phyloP scores from a whole-genome alignment of 2,797 vertebrate species.

The Aythya fuligula region DNA sequence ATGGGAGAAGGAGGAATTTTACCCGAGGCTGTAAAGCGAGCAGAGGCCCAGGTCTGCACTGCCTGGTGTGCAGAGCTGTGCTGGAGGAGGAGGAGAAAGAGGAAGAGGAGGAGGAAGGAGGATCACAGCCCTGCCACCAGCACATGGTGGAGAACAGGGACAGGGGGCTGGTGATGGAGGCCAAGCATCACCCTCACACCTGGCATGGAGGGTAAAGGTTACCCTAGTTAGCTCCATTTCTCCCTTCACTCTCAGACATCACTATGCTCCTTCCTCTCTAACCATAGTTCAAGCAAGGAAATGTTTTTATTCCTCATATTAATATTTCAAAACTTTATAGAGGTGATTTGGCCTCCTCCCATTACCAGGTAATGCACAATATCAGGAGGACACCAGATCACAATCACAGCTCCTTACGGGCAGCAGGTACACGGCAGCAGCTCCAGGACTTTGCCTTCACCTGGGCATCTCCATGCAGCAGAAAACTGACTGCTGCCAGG shows the following conservation, averaged over 20 bases:
- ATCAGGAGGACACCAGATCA: not conserved
- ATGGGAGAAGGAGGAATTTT: not conserved
- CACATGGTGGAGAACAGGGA: not conserved
- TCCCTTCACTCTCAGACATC: not conserved
- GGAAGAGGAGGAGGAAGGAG: too few relatives aligned
- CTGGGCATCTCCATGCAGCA: not conserved
- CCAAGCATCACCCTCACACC: not conserved
- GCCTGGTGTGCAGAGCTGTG: accelerated
- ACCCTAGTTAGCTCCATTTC: not conserved
- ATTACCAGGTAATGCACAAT: not conserved
- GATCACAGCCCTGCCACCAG: not conserved
- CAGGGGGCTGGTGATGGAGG: not conserved
- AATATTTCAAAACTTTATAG: not conserved
- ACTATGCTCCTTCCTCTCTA: not conserved
- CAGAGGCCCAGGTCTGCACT: not conserved
- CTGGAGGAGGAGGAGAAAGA: not conserved
- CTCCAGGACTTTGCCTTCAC: not conserved
- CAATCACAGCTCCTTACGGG: not conserved
- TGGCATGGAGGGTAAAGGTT: not conserved
- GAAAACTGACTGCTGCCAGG: not conserved
- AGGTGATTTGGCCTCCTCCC: not conserved
- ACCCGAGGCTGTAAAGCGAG: not conserved
- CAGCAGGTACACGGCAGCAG: not conserved
- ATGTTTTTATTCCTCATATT: not conserved
- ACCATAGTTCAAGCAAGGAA: not conserved